A percentile compares a stretch with the other conserved stretches of the same genome.
Conservation (phyloP, 2,888 invertebrate species). For the Protodeltote pygarga region DNA sequence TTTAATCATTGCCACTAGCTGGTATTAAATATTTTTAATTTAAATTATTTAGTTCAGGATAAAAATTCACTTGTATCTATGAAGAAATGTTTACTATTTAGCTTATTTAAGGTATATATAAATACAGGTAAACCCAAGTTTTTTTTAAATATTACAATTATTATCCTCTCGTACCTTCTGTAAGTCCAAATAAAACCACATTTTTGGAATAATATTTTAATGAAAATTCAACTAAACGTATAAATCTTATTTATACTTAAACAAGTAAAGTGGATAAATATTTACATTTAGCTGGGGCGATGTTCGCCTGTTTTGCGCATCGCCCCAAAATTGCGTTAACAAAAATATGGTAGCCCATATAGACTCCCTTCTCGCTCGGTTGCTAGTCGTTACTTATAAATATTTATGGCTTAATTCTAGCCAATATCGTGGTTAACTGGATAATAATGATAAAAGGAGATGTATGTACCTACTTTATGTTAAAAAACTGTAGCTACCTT, state of each 20-base stretch:
- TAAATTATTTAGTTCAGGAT: too few relatives aligned
- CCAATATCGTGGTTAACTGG: constrained; percentile 8
- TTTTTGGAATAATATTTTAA: constrained; percentile 75
- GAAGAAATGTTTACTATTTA: too few relatives aligned
- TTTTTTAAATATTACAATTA: too few relatives aligned
- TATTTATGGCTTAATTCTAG: constrained; percentile 18
- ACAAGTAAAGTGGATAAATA: constrained; percentile 80
- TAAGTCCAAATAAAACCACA: constrained; percentile 50
- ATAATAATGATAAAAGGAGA: neutral
- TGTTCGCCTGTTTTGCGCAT: constrained; percentile 44
- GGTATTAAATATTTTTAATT: too few relatives aligned
- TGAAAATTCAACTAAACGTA: constrained; percentile 87
- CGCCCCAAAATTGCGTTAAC: constrained; percentile 82
- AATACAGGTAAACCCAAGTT: neutral
- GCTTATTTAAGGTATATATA: neutral
- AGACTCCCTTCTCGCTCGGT: constrained; percentile 54
- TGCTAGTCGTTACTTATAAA: constrained; percentile 51
- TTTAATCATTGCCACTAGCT: too few relatives aligned
- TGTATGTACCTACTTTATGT: too few relatives aligned
- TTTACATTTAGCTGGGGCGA: constrained; percentile 75
- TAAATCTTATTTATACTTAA: constrained; percentile 87
- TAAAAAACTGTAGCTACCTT: too few relatives aligned
- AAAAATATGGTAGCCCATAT: constrained; percentile 72
- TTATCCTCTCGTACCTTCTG: too few relatives aligned
- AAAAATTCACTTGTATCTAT: too few relatives aligned